Evolutionary conservation across 2,113 vertebrate genomes (phyloP).

Genomic region (Rafetus swinhoei): DNA sequence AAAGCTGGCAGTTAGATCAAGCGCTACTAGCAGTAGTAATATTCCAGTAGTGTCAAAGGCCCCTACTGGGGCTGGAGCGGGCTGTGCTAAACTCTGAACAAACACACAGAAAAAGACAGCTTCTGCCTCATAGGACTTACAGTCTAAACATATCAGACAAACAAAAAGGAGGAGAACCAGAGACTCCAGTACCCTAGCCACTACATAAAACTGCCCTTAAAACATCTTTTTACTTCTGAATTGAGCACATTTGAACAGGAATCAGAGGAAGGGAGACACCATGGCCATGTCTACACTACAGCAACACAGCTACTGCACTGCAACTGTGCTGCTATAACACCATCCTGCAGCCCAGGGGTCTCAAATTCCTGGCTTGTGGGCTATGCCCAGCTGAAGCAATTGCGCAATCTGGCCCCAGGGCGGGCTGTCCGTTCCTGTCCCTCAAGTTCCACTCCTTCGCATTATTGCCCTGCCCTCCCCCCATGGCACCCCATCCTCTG

Average conservation of each 20-base stretch:
- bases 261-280: not conserved
- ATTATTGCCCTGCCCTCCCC: too few species aligned
- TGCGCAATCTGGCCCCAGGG: too few species aligned
- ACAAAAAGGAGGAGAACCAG: not conserved
- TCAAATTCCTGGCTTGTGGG: too few species aligned
- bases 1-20: not conserved
- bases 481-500: too few species aligned
- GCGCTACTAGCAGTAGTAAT: not conserved
- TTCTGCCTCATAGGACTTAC: not conserved
- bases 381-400: too few species aligned
- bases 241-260: not conserved
- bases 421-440: too few species aligned
- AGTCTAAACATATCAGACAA: not conserved
- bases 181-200: not conserved
- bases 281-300: not conserved
- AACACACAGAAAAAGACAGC: not conserved
- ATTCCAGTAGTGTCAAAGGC: not conserved
- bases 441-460: too few species aligned
- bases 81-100: not conserved
- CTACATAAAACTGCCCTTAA: not conserved
- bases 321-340: not conserved
- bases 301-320: not conserved
- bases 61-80: not conserved
- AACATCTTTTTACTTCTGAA: not conserved
- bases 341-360: too few species aligned